These are phyloP conservation scores for Holothuria glaberrima DNA, from an alignment of 35 echinoderm and acorn worm genomes.

Conservation along the genomic window DNA sequence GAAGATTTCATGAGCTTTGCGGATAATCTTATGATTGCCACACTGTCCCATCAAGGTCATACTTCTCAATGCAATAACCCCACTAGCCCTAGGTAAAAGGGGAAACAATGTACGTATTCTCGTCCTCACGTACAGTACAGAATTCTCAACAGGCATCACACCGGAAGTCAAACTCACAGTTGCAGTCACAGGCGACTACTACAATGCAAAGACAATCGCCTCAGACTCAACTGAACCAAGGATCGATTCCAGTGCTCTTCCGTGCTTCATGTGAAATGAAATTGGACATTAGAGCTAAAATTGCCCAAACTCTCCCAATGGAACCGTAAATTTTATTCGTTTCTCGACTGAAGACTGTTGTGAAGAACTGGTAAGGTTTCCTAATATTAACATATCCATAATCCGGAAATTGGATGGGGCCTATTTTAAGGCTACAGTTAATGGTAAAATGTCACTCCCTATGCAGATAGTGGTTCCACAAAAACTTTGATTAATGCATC, in stretches of 20 bases:
- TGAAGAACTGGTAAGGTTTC: too few relatives aligned
- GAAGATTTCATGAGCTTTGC: constrained; percentile 18
- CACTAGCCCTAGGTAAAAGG: not conserved
- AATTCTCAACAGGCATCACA: not conserved
- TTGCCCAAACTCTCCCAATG: constrained; percentile 20
- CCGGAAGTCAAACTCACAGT: not conserved
- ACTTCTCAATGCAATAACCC: not conserved
- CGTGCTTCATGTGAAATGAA: constrained; percentile 3
- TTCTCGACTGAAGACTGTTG: constrained; percentile 7
- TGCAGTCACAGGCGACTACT: not conserved
- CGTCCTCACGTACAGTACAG: not conserved
- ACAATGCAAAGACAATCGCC: not conserved
- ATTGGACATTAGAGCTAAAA: constrained; percentile 34
- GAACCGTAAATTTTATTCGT: constrained; percentile 29
- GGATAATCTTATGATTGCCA: not conserved
- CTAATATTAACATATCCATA: too few relatives aligned
- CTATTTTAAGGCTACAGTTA: not conserved
- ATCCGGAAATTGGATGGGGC: not conserved
- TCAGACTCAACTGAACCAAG: not conserved
- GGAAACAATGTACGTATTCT: not conserved
- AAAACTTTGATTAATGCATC: not conserved
- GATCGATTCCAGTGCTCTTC: not conserved
- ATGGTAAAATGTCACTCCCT: not conserved
- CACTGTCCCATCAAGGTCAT: not conserved
- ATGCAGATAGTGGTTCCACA: constrained; percentile 22